Evolutionary conservation across 2,113 vertebrate genomes (phyloP).

Genomic region (Talpa occidentalis): DNA sequence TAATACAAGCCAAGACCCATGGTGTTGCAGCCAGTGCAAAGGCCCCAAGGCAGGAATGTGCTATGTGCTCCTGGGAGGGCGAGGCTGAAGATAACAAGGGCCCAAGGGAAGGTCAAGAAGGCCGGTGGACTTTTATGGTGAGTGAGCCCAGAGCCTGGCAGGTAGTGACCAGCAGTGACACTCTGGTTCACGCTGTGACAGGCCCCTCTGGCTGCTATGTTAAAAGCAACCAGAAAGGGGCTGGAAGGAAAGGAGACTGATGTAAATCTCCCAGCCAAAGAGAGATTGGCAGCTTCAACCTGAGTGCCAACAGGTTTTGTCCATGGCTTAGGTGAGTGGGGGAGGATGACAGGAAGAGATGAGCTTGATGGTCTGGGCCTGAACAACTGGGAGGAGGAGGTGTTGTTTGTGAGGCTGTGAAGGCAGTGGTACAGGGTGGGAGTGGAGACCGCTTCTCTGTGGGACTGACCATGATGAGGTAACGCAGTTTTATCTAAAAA

Average conservation of each 20-base stretch:
- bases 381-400: not conserved
- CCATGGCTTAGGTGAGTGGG: not conserved
- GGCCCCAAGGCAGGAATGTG: not conserved
- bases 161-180: not conserved
- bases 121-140: not conserved
- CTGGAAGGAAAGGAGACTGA: not conserved
- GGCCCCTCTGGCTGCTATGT: not conserved
- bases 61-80: not conserved
- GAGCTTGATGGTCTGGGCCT: not conserved
- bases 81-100: not conserved
- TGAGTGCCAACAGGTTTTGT: accelerated
- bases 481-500: not conserved
- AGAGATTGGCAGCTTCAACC: accelerated
- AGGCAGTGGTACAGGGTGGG: accelerated
- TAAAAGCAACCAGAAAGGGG: not conserved
- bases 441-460: not conserved
- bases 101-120: accelerated
- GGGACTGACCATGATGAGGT: not conserved
- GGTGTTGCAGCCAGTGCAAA: not conserved
- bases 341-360: not conserved
- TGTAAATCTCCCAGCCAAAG: accelerated
- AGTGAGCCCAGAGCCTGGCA: not conserved
- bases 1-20: not conserved
- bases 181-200: accelerated
- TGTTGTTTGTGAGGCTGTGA: accelerated